Percentiles rank a stretch among this genome's conserved stretches.
These are phyloP conservation scores for Microcaecilia unicolor DNA, from an alignment of 2,797 vertebrate genomes.

Conservation along the genomic window DNA sequence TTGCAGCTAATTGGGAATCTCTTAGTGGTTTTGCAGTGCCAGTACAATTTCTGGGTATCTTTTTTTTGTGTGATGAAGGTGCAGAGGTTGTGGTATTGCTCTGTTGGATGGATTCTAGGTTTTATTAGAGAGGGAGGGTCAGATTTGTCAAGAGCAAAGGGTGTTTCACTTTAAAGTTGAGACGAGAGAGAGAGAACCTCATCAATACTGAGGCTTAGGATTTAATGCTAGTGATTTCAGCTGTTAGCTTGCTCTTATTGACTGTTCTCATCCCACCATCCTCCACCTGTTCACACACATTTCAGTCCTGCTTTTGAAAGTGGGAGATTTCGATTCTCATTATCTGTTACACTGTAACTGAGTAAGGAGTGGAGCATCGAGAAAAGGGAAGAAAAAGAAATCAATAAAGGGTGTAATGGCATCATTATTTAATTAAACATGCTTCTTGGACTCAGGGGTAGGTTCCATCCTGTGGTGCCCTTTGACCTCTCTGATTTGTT, in stretches of 20 bases:
- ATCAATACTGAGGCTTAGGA: fast-evolving
- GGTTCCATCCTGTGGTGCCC: neutral
- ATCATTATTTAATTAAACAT: conserved; percentile 41
- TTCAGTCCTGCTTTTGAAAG: too few species aligned
- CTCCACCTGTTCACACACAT: conserved; percentile 24
- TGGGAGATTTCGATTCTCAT: neutral
- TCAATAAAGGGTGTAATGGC: conserved; percentile 23
- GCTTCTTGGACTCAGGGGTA: neutral
- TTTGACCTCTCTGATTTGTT: conserved; percentile 22
- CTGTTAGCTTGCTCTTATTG: conserved; percentile 3
- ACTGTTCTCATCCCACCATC: too few species aligned
- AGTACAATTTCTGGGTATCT: too few species aligned
- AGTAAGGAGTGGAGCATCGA: fast-evolving
- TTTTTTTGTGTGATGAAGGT: too few species aligned
- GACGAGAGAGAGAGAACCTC: neutral
- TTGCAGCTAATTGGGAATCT: too few species aligned
- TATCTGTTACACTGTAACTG: neutral
- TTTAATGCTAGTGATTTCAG: fast-evolving
- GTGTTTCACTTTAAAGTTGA: too few species aligned
- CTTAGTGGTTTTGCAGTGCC: too few species aligned
- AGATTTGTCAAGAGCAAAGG: too few species aligned
- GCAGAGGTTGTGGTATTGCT: too few species aligned
- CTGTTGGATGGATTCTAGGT: too few species aligned
- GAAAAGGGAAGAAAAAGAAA: fast-evolving
- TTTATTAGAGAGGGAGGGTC: too few species aligned